Base-by-base conservation (phyloP, 2,113 vertebrate genomes). In the Phrynosoma platyrhinos region DNA sequence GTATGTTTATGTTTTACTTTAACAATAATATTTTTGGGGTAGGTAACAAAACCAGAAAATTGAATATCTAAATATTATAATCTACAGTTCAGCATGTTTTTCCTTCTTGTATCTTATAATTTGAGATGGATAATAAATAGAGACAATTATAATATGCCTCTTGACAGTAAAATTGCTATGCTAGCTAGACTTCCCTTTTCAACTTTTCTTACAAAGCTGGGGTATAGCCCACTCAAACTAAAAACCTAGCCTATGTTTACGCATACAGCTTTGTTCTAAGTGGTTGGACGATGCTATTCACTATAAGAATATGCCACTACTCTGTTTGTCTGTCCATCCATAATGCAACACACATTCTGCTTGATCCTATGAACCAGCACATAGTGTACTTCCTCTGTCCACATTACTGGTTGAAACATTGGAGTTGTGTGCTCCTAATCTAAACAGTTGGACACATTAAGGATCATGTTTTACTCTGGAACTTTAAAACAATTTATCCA, bases 1-100 rank as follows among this genome's bases (percentile, higher is more conserved):
- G 88, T 87, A 88, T 1, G 92, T 93, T 93, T 91, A 92, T 89
- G 79, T 66, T 80, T 90, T 87, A 92, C 58, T 93, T 93, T 92
- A 77, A 8, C 77, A 87, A 71, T 84, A 84, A 87, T 85, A 36
- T 40, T 85, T 91, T 92, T 92, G 72, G 86, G 79, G 3, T 89
- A 66, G 5, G 83, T 93, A 82, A 47, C 89, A 93, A 52, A 66
- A 80, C 76, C 18, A 71, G 78, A 82, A 58, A 42, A 79, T 72
- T 66, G 10, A 77, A 85, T 94, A 83, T 42, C 87, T 93, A 89
- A 93, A 79, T 82, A 20, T 12, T 89, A 40, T 93, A 81, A 52
- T 80, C 80, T 6, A 78, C 84, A 62, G 69, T 87, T 89, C 32
- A 66, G 25, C 58, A 71, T 32, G 55, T 87, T 79, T 79, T 10